Base-by-base conservation (phyloP, 92 coral and sea anemone genomes). In the Epizoanthus ramosus region DNA sequence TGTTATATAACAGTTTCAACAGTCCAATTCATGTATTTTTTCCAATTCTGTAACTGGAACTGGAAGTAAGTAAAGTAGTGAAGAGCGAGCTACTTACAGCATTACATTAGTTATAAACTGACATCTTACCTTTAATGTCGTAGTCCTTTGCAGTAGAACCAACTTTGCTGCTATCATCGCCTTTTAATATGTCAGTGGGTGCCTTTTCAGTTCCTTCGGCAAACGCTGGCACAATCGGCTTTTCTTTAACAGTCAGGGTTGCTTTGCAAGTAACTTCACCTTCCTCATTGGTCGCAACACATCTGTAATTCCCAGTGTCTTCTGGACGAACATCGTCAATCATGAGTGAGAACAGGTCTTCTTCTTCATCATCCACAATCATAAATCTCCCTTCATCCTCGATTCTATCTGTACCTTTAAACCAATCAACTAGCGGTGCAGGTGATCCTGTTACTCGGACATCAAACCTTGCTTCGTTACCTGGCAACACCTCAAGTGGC, bases 301-400 rank as follows among this genome's bases (percentile, higher is more conserved):
- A 95, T 64, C 89, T 91, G 85, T 95, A 95, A 5, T 85, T 75
- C 12, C 95, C 98, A 21, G 79, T 86, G 54, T 95, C 98, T 52
- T 95, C 90, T 28, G 89, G 79, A 18, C 79, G 64, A 31, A 92
- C 92, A 64, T 89, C 88, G 24, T 86, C 89, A 52, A 95, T 93
- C 64, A 80, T 89, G 15, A 95, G 91, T 15, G 95, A 88, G 83
- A 91, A 93, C 24, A 87, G 61, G 21, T 92, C 90, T n/a, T 93
- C 87, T 18, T 80, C 86, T 13, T 88, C 87, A 23, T 87, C 86
- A 69, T 85, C 90, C 21, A 94, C 75, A 17, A 91, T 69, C 68
- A 75, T 57, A 75, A 87, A 87, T 47, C 94, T 86, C 10, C 97
- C 98, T 8, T 86, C 87, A 41, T 90, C 93, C 75, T 91, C 90